Evolutionary conservation across 35 echinoderm and acorn worm species (phyloP), one percentile per base, ranked within the genome.

Genomic region (Ptychodera flava): DNA sequence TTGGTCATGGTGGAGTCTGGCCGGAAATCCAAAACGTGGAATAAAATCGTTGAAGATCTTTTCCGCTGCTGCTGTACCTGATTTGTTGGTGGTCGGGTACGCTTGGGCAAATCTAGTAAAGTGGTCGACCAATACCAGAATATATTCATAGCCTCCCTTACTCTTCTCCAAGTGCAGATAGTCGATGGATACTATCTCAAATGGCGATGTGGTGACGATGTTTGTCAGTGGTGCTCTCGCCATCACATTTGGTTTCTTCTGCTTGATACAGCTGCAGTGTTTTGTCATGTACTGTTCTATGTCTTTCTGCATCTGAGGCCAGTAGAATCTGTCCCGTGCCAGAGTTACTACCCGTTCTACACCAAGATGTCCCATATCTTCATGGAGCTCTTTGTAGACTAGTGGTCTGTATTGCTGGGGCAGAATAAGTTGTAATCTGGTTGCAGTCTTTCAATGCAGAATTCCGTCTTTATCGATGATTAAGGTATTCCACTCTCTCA

Each of bases 161-260:
- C 84, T 81, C 36, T 31, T 75, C 45, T 96, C 94, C 32, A 96
- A 85, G 52, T 89, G 85, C 16, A 93, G 80, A 36, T 87, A 92
- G 85, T 92, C 91, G 32, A 96, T 96, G 36, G 80, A 88, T 33
- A 96, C 33, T 27, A 96, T 38, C 78, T 96, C 85, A 6, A 93
- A 31, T 35, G 85, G 88, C 34, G 81, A 28, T 6, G 85, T 79
- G 0, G 90, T 92, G 16, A n/a, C 0, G n/a, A 93, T 86, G 16
- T 82, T 77, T 29, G 89, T 84, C 28, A 95, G 33, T 28, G 90
- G 89, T 16, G 93, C 90, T 87, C 86, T 77, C 32, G 76, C 86
- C 14, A 28, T 78, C 28, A 78, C 64, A 76, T 86, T n/a, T n/a
- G n/a, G 88, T 90, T 90, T 87, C 36, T 88, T 87, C 28, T 89